Conservation (phyloP, 1,140 invertebrate genomes). For the Nixonia krombeini region DNA sequence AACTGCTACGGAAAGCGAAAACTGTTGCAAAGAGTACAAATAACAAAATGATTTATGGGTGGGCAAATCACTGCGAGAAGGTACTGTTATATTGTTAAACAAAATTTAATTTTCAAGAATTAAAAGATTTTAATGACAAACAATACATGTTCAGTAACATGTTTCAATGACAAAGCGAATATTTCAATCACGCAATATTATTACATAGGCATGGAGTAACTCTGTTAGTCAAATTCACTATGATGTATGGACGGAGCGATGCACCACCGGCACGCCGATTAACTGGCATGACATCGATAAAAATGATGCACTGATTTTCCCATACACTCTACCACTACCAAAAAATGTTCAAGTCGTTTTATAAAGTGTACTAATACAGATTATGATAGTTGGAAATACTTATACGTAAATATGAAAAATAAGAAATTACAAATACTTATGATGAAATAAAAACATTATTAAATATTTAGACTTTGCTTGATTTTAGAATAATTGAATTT, state of each 20-base stretch:
- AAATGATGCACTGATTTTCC: conserved; percentile 39
- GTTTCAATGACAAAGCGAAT: no score
- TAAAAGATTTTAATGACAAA: not conserved
- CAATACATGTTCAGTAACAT: conserved; percentile 1
- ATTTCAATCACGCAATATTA: no score
- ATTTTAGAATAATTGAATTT: no score
- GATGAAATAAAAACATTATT: no score
- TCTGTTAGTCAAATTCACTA: conserved; percentile 43
- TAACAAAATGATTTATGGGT: conserved; percentile 52
- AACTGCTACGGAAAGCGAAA: conserved; percentile 48
- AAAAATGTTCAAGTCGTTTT: conserved; percentile 19
- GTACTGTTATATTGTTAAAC: conserved; percentile 33
- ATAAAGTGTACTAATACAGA: no score
- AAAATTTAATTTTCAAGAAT: conserved; percentile 9
- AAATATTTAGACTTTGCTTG: no score
- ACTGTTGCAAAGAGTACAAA: conserved; percentile 41
- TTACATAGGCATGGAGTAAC: conserved; percentile 61
- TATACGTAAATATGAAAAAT: no score
- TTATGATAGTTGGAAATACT: no score
- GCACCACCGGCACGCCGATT: conserved; percentile 11
- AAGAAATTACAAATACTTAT: no score
- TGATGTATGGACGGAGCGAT: conserved; percentile 55
- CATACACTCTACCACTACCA: conserved; percentile 61
- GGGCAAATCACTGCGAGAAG: conserved; percentile 61
- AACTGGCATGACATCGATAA: conserved; percentile 53